Evolutionary conservation across 2,797 vertebrate genomes (phyloP).

Genomic region (Echeneis naucrates): DNA sequence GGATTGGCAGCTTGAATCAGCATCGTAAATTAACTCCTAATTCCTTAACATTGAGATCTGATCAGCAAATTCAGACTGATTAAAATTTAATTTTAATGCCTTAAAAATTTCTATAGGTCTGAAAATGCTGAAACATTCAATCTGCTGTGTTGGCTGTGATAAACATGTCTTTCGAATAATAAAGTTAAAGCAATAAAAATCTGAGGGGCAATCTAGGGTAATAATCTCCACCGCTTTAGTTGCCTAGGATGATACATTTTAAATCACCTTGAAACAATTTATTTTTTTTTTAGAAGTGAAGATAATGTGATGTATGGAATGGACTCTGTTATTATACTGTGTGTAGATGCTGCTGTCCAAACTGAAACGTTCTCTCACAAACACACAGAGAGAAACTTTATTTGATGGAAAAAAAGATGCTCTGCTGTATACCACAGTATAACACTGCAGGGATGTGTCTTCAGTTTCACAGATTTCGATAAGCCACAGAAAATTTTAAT

Average conservation of each 20-base stretch:
- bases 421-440: constrained; percentile 31
- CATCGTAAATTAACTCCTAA: constrained; percentile 1
- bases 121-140: constrained; percentile 5
- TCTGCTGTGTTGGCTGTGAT: constrained; percentile 23
- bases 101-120: not conserved
- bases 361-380: constrained; percentile 10
- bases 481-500: not conserved
- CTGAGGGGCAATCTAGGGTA: not conserved
- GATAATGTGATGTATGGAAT: not conserved
- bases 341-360: constrained; percentile 9
- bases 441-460: not conserved
- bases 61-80: constrained; percentile 4
- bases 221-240: constrained; percentile 11
- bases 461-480: not conserved
- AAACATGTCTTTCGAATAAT: not conserved
- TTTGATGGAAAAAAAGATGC: too few relatives aligned
- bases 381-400: not conserved
- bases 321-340: constrained; percentile 34
- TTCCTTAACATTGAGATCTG: not conserved
- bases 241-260: not conserved
- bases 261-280: not conserved
- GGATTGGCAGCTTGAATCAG: constrained; percentile 7
- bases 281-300: not conserved
- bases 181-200: constrained; percentile 10
- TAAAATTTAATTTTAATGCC: too few relatives aligned